phyloP scores from a whole-genome alignment of 1,140 invertebrate genomes.

The Planococcus citri region DNA sequence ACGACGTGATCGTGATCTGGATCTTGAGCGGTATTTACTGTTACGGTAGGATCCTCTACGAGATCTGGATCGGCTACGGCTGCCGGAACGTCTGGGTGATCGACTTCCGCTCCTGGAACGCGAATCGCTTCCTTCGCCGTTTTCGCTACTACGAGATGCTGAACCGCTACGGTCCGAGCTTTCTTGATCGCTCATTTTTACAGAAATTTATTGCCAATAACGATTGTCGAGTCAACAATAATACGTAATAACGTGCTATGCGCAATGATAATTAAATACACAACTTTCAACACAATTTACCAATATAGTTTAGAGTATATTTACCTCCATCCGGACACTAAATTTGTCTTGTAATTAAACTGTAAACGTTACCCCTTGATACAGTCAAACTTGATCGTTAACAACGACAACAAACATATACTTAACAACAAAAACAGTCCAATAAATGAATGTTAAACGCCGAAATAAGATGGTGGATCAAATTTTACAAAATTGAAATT shows the following conservation, averaged over 20 bases:
- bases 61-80: slow-evolving; percentile 21
- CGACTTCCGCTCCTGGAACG: slow-evolving; percentile 12
- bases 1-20: not conserved
- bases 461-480: not conserved
- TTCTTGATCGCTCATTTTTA: not conserved
- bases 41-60: slow-evolving; percentile 22
- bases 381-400: slow-evolving; percentile 3
- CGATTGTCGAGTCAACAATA: not conserved
- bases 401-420: slow-evolving; percentile 2
- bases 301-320: not conserved
- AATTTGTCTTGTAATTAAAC: slow-evolving; percentile 1
- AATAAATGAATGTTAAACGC: too few species aligned
- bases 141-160: not conserved
- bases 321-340: not conserved
- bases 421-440: not conserved
- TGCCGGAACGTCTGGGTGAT: slow-evolving; percentile 22
- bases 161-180: not conserved
- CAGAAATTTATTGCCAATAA: not conserved
- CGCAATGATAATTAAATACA: not conserved
- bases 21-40: slow-evolving; percentile 20
- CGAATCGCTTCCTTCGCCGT: not conserved
- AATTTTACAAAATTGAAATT: not conserved
- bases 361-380: not conserved
- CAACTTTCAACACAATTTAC: not conserved
- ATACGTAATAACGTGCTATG: not conserved